Base-by-base conservation (phyloP, 1,140 invertebrate genomes). In the Drosophila kepulauana region DNA sequence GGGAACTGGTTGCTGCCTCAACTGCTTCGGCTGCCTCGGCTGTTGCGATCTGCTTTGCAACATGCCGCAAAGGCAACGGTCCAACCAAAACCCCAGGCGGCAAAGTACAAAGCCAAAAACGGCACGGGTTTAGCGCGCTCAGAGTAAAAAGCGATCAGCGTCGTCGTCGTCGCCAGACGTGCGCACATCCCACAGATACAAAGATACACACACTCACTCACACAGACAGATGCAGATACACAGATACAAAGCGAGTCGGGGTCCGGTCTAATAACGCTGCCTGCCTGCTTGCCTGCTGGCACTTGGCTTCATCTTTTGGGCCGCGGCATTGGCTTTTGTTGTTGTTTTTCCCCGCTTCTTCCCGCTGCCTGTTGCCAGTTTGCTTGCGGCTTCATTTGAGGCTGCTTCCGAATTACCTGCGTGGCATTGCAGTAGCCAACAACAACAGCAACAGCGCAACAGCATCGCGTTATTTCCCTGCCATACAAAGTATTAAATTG, bases 91-190 rank as follows among this genome's bases (percentile, higher is more conserved):
- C 35, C 41, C 33, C 46, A 46, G 59, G 79, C 91, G 91, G 91
- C 91, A 91, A 88, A 91, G 78, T 85, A 86, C 91, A 92, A 92
- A 92, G 87, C 67, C 74, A 68, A 88, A 91, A 92, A 92, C 91
- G 91, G 91, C 91, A 92, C 91, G 91, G 91, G 91, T 78, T 91
- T 91, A 92, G 90, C 91, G 91, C 91, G 91, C 87, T 91, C 84
- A 78, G 86, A 86, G 81, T 87, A 91, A 91, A 84, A 88, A 86
- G 78, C 84, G 84, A 88, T 87, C 84, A 87, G 80, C 78, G 68
- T 75, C 75, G 66, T 35, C 66, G 33, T 6, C 35, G 10, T 75
- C 67, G 77, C 76, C 84, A 87, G 82, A 87, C 82, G 82, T 86
- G 82, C 72, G 82, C 82, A 87, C 79, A 86, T 82, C 71, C 67